Base-by-base conservation (phyloP, 2,797 vertebrate species). In the Pterois miles region DNA sequence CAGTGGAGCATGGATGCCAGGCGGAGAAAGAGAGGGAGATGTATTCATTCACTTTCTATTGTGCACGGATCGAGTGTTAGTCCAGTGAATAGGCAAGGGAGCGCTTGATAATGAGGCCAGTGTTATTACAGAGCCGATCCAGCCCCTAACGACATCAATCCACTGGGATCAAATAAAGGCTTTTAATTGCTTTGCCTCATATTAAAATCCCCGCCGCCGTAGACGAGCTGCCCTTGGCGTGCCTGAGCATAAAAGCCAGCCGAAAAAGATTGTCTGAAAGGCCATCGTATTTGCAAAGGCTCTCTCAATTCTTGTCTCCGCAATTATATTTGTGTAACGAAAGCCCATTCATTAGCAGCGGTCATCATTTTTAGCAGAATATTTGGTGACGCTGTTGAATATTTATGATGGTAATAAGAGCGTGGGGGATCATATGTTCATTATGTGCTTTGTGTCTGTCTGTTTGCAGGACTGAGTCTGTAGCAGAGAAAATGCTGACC, bases 401-500 rank as follows among this genome's bases (percentile, higher is more conserved):
- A 92, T 92, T 89, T 69, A 93, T 90, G 89, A 76, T 4, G 80
- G 63, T 71, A 88, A 87, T 86, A 65, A 70, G 60, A 78, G 75
- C 63, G 10, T 3, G 14, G 56, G 64, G 70, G 69, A 90, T 88
- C 83, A 43, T 69, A 69, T 85, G 77, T 87, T 86, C 65, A 88
- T 53, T 52, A 76, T 70, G 54, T 76, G 52, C 76, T 87, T 60
- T 90, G 58, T 89, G 65, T 72, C 59, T 64, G 18, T 90, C 8
- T 88, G 67, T 86, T 90, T 92, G 73, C 92, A 99, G 98, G 94
- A 99, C 98, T 0, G 98, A 99, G 89, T 99, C 98, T 0, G 98
- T 99, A 46, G 98, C 98, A 20, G 98, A 99, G 93, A 99, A 99
- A 91, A 99, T 99, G 98, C 90, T 99, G 84, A 99, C 98, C 67